A percentile compares a stretch with the other conserved stretches of the same genome.
Evolutionary conservation across 2,888 invertebrate species (phyloP).

Genomic region (Sialis lutaria): DNA sequence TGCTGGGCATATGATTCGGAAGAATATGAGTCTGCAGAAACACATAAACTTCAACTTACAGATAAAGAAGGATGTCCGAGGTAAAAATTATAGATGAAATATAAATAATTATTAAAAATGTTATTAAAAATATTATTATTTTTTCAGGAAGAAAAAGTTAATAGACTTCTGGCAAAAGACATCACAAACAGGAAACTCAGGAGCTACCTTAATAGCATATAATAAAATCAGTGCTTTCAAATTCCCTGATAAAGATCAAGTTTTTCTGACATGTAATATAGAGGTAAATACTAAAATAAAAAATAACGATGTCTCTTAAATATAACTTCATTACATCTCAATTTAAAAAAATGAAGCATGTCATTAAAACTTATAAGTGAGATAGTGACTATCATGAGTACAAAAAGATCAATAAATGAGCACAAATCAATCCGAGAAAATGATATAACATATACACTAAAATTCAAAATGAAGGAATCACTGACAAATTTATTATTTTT

Average conservation of each 20-base stretch:
- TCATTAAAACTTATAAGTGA: background rate
- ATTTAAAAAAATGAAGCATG: too few relatives aligned
- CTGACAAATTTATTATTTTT: too few relatives aligned
- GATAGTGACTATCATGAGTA: too few relatives aligned
- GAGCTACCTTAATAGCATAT: conserved; percentile 44
- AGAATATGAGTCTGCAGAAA: conserved; percentile 35
- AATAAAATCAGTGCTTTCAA: conserved; percentile 54
- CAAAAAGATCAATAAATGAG: too few relatives aligned
- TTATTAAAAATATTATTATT: background rate
- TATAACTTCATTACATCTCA: background rate
- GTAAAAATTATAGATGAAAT: conserved; percentile 23
- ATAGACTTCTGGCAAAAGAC: conserved; percentile 46
- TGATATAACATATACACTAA: too few relatives aligned
- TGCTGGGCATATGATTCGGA: conserved; percentile 56
- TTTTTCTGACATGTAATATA: conserved; percentile 55
- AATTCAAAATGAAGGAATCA: too few relatives aligned
- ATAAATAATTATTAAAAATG: background rate
- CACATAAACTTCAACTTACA: conserved; percentile 43
- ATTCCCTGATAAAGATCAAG: conserved; percentile 55
- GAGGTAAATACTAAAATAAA: conserved; percentile 31
- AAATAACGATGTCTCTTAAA: background rate
- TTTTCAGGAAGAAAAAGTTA: conserved; percentile 40
- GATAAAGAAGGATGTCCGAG: conserved; percentile 48
- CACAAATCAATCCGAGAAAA: too few relatives aligned
- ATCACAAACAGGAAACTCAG: conserved; percentile 35